Percentiles rank a stretch among this genome's conserved stretches.
These are phyloP conservation scores for Pelosia muscerda DNA, from an alignment of 2,888 invertebrate species.

Conservation along the genomic window DNA sequence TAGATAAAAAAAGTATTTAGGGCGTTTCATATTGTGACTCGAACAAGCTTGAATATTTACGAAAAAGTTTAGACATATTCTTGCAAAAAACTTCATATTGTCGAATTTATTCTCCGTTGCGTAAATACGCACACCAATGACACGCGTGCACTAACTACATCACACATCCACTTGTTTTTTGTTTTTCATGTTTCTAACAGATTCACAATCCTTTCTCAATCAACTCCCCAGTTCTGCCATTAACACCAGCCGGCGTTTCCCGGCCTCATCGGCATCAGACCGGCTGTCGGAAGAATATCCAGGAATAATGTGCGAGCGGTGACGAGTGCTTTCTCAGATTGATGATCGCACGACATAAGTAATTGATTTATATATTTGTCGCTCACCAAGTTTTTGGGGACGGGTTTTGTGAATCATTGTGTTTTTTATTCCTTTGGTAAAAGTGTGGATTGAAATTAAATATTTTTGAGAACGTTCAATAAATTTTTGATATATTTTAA, in stretches of 20 bases:
- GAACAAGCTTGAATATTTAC: no score
- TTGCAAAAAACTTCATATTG: no score
- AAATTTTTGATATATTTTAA: no score
- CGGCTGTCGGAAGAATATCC: constrained; percentile 61
- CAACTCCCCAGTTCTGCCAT: constrained; percentile 17
- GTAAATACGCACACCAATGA: no score
- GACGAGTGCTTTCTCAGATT: constrained; percentile 68
- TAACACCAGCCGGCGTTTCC: constrained; percentile 39
- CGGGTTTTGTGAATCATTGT: constrained; percentile 45
- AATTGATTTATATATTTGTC: constrained; percentile 64
- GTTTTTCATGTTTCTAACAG: no score
- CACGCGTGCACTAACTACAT: no score
- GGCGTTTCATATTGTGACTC: no score
- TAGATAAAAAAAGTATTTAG: no score
- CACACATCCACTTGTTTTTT: no score
- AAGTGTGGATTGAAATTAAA: not conserved
- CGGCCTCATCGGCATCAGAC: constrained; percentile 16
- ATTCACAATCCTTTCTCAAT: constrained; percentile 9
- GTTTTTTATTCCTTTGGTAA: constrained; percentile 19
- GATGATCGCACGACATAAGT: constrained; percentile 59
- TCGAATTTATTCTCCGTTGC: no score
- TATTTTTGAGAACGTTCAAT: not conserved
- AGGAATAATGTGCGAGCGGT: constrained; percentile 70
- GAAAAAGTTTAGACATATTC: no score
- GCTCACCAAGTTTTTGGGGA: constrained; percentile 49